Conservation (phyloP, 2,113 vertebrate species). For the Fulica atra region DNA sequence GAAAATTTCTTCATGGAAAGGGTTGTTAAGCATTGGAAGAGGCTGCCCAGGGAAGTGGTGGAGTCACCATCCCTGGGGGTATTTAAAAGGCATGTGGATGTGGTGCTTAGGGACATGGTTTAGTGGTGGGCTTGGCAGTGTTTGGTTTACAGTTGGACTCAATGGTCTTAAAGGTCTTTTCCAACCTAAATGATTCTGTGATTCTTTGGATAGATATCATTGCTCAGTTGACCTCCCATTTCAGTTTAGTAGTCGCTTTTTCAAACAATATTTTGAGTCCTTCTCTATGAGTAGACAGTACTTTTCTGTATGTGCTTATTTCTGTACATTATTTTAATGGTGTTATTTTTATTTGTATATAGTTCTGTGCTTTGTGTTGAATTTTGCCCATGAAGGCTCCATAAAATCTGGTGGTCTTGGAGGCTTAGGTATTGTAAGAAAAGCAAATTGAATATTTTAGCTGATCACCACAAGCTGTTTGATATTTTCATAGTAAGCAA, state of each 20-base stretch:
- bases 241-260: constrained; percentile 3
- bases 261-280: constrained; percentile 12
- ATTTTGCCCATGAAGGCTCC: neutral
- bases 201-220: neutral
- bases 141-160: too few relatives aligned
- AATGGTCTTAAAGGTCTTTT: too few relatives aligned
- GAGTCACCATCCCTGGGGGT: too few relatives aligned
- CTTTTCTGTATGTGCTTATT: constrained; percentile 26
- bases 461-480: neutral
- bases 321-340: neutral
- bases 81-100: too few relatives aligned
- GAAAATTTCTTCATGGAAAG: too few relatives aligned
- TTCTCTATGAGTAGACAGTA: neutral
- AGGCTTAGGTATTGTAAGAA: neutral
- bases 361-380: neutral
- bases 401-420: neutral
- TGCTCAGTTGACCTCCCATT: neutral
- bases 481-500: neutral
- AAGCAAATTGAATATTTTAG: neutral
- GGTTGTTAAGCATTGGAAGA: too few relatives aligned
- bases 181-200: too few relatives aligned
- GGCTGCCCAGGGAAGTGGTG: too few relatives aligned
- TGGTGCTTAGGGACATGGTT: too few relatives aligned
- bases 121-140: too few relatives aligned
- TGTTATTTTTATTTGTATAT: neutral